Percentiles rank a stretch among this genome's conserved stretches.
Evolutionary conservation across 2,113 vertebrate species (phyloP).

Genomic region (Drymodes brunneopygia): DNA sequence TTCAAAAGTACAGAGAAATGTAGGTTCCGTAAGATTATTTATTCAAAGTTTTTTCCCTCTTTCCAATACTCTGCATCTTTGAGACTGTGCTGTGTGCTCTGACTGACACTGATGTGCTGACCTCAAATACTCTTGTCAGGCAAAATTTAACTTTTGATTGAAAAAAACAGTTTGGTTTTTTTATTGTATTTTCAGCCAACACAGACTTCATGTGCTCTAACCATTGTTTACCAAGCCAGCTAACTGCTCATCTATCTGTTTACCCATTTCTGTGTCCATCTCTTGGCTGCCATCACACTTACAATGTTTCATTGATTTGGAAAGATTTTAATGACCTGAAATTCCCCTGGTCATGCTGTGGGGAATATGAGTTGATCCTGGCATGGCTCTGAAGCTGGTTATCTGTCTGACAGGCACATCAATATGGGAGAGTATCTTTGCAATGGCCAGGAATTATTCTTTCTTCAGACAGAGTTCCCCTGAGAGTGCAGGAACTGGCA

Average conservation of each 20-base stretch:
- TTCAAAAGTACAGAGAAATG: neutral
- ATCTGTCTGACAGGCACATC: neutral
- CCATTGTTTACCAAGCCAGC: neutral
- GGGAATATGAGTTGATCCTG: neutral
- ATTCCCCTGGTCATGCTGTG: neutral
- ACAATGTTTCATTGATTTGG: neutral
- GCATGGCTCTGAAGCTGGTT: neutral
- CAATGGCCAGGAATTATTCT: neutral
- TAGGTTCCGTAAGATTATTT: neutral
- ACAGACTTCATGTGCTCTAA: neutral
- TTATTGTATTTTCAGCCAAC: neutral
- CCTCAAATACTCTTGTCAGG: neutral
- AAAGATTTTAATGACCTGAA: conserved; percentile 11
- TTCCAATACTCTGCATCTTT: neutral
- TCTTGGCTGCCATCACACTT: neutral
- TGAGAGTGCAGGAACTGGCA: neutral
- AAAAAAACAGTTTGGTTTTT: neutral
- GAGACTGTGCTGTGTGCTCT: neutral
- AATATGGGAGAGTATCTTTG: neutral
- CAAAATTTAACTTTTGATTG: neutral
- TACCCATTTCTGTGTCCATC: neutral
- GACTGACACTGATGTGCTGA: neutral
- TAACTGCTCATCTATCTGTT: neutral
- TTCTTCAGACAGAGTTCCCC: neutral
- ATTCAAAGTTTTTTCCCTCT: neutral